A percentile compares a stretch with the other conserved stretches of the same genome.
Evolutionary conservation across 1,140 invertebrate species (phyloP).

Genomic region (Pectinophora gossypiella): DNA sequence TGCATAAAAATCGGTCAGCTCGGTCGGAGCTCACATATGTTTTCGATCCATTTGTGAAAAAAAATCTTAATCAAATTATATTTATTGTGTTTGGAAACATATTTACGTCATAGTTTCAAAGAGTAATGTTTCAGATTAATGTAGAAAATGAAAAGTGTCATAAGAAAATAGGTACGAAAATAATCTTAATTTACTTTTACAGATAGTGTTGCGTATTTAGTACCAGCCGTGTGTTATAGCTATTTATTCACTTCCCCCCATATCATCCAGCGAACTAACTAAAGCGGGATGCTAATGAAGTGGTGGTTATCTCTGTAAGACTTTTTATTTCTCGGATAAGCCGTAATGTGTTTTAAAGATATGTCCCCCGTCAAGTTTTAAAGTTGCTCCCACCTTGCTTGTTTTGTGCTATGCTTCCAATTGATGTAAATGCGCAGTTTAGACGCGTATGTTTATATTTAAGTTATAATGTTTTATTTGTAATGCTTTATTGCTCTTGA

Average conservation of each 20-base stretch:
- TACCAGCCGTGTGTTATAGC: too few species aligned
- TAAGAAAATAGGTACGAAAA: too few species aligned
- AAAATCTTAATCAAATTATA: neutral
- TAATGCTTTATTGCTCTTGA: neutral
- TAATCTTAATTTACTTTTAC: too few species aligned
- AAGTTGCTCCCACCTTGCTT: slow-evolving; percentile 22
- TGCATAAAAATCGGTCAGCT: slow-evolving; percentile 20
- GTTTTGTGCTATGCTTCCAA: slow-evolving; percentile 12
- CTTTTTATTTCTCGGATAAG: slow-evolving; percentile 37
- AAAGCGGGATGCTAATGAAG: slow-evolving; percentile 32
- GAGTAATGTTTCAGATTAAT: too few species aligned
- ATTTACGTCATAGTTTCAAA: too few species aligned
- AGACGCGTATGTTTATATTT: neutral
- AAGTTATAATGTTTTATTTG: neutral
- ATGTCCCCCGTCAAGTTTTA: slow-evolving; percentile 34
- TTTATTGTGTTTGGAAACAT: too few species aligned
- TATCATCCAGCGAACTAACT: too few species aligned
- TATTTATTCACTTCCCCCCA: too few species aligned
- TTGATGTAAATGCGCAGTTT: slow-evolving; percentile 10
- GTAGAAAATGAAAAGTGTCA: too few species aligned
- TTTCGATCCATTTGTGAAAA: neutral
- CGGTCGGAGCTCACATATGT: too few species aligned
- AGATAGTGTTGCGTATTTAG: too few species aligned
- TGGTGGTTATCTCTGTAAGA: slow-evolving; percentile 25
- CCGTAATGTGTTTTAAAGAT: slow-evolving; percentile 39